Evolutionary conservation across 2,113 vertebrate species (phyloP).

Genomic region (Piaya cayana): DNA sequence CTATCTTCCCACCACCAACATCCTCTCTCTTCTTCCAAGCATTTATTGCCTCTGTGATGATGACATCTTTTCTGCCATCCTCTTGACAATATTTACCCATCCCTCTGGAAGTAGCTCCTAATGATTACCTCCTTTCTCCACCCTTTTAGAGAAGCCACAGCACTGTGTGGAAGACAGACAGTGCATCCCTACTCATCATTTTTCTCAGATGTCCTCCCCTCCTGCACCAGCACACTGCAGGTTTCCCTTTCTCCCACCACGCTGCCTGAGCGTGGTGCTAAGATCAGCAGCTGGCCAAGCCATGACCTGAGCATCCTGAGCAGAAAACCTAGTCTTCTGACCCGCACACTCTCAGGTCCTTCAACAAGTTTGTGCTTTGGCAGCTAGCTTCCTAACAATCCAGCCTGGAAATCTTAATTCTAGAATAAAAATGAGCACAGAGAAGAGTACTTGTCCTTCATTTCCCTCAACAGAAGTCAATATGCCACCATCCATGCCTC

Average conservation of each 20-base stretch:
- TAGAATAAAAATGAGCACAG: background rate
- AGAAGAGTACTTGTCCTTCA: background rate
- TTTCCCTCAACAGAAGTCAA: background rate
- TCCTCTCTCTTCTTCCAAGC: background rate
- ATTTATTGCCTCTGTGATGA: background rate
- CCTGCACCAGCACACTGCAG: background rate
- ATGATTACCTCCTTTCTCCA: background rate
- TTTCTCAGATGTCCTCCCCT: background rate
- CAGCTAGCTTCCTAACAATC: background rate
- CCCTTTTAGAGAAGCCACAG: background rate
- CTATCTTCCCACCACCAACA: background rate
- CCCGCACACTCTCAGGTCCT: background rate
- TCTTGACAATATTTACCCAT: background rate
- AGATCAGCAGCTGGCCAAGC: background rate
- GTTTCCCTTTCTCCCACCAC: background rate
- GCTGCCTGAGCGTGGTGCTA: accelerated
- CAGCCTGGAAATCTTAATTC: background rate
- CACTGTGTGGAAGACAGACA: background rate
- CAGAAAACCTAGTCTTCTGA: background rate
- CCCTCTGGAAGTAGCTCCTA: background rate
- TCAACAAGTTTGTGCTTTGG: background rate
- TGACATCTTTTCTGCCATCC: background rate
- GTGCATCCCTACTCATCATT: background rate
- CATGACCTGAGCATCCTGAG: background rate
- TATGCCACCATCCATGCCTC: background rate